Base-by-base conservation (phyloP, 2,113 vertebrate species). In the Embiotoca jacksoni region DNA sequence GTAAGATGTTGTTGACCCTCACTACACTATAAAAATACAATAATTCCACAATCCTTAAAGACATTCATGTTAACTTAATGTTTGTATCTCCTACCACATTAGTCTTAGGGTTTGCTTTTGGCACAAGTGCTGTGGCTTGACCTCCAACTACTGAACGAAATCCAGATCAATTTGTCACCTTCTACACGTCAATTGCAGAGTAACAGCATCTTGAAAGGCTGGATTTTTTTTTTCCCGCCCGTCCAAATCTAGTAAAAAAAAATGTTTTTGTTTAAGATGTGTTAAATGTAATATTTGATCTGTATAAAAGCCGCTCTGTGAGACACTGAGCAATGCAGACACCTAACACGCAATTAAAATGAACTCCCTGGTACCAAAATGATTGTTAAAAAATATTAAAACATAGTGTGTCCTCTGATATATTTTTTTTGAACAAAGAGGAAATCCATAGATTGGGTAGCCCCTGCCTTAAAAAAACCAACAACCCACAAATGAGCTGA, bases 361-460 rank as follows among this genome's bases (percentile, higher is more conserved):
- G 36, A 81, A 73, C 52, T 80, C 54, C 79, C 30, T 81, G 64
- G 53, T 79, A 61, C 44, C 14, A 60, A 75, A 86, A 75, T 55
- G 1, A 88, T 56, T 57, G 35, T 59, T 74, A 23, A 30, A 58
- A 82, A 65, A 61, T 80, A 72, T 72, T 37, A 59, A 84, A 84
- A 77, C 57, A 57, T 41, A 66, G n/a, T 14, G 14, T 72, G 46
- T 55, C 80, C 46, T 89, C 72, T 89, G 69, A 77, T 84, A 44
- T 79, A 31, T 70, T 65, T 60, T 58, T 58, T 36, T 53, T 31
- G 33, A 62, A 78, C 11, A 81, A 69, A 73, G 52, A 56, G 52
- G 52, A 10, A 75, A 72, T 80, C 68, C 47, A 63, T 69, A 65
- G 46, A 75, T 41, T 65, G 55, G 69, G 4, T 69, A 66, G 75